Conservation (phyloP, 2,888 invertebrate species). For the Himalopsyche tibetana region DNA sequence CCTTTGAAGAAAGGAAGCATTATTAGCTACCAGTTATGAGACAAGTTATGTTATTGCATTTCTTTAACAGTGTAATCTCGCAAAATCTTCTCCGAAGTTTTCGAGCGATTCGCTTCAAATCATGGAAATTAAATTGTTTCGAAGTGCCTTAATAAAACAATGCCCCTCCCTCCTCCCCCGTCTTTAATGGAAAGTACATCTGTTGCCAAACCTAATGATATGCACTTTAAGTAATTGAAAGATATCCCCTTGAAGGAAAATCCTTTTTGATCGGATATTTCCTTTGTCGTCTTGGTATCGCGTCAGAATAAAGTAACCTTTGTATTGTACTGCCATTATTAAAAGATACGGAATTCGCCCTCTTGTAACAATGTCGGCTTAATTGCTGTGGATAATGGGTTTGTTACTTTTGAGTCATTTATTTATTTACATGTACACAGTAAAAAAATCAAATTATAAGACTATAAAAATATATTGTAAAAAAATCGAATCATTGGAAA, state of each 20-base stretch:
- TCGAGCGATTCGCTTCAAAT: constrained; percentile 28
- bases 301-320: constrained; percentile 53
- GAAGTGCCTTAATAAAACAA: constrained; percentile 40
- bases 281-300: constrained; percentile 38
- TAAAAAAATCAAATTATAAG: no score
- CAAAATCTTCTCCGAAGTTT: constrained; percentile 22
- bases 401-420: background rate
- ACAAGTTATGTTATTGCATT: background rate
- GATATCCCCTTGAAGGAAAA: constrained; percentile 35
- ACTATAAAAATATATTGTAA: no score
- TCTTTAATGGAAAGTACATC: constrained; percentile 36
- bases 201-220: constrained; percentile 45
- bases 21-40: background rate
- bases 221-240: constrained; percentile 49
- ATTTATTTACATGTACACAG: no score
- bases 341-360: constrained; percentile 44
- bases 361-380: background rate
- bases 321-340: constrained; percentile 44
- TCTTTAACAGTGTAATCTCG: background rate
- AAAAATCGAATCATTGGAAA: no score
- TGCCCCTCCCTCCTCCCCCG: background rate
- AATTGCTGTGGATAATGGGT: background rate
- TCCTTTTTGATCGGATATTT: constrained; percentile 47
- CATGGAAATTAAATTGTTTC: constrained; percentile 42
- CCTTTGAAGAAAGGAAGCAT: no score